These are phyloP conservation scores for Smittia sp. DNA, from an alignment of 2,888 invertebrate species.

Conservation along the genomic window DNA sequence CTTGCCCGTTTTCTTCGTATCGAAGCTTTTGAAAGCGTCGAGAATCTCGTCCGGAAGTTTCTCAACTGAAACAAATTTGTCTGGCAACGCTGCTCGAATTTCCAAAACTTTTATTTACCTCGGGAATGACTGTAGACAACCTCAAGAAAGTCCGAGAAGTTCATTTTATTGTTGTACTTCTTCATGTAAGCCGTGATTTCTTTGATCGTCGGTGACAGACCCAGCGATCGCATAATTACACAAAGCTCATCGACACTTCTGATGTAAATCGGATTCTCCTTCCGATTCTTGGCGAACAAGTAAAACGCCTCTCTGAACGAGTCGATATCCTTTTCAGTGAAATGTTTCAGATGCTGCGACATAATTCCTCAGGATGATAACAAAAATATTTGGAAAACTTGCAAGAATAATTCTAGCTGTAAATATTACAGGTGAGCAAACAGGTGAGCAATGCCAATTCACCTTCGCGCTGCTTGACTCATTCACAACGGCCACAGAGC, in stretches of 20 bases:
- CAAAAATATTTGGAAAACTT: no score
- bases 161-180: conserved; percentile 81
- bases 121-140: conserved; percentile 89
- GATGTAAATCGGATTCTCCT: conserved; percentile 36
- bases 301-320: conserved; percentile 92
- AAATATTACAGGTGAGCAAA: no score
- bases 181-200: conserved; percentile 82
- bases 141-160: conserved; percentile 78
- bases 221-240: conserved; percentile 90
- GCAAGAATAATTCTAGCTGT: no score
- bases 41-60: conserved; percentile 64
- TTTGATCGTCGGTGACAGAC: conserved; percentile 88
- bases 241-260: conserved; percentile 85
- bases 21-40: conserved; percentile 86
- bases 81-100: background rate
- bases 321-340: conserved; percentile 22
- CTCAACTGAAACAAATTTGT: no score
- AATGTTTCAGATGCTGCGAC: conserved; percentile 39
- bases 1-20: conserved; percentile 67
- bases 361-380: background rate
- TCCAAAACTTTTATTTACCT: conserved; percentile 40
- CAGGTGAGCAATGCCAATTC: no score
- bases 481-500: no score
- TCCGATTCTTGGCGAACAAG: conserved; percentile 65
- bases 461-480: no score